These are phyloP conservation scores for Bombus cullumanus DNA, from an alignment of 1,140 invertebrate genomes.

Conservation along the genomic window DNA sequence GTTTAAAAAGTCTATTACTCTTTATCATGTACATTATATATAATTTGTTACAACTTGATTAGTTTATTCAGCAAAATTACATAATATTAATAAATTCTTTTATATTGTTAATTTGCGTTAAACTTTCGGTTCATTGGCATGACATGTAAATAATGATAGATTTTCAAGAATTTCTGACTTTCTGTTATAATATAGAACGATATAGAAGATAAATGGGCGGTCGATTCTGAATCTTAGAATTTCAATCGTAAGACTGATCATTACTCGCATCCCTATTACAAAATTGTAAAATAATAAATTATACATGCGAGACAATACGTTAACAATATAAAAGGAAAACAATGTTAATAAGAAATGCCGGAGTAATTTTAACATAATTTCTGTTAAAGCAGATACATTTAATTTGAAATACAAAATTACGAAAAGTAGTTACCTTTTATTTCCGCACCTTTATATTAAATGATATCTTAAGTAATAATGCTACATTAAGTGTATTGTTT, in stretches of 20 bases:
- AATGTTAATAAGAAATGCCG: not conserved
- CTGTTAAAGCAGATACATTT: not conserved
- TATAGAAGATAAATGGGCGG: not conserved
- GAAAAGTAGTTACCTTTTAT: not conserved
- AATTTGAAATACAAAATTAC: not conserved
- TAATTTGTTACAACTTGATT: not conserved
- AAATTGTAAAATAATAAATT: not conserved
- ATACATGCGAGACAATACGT: too few species aligned
- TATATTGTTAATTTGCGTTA: not conserved
- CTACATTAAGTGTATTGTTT: not conserved
- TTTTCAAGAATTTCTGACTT: not conserved
- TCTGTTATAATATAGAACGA: not conserved
- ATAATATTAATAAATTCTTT: not conserved
- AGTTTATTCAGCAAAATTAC: constrained; percentile 1
- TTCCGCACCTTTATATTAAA: not conserved
- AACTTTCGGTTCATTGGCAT: not conserved
- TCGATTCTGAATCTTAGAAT: not conserved
- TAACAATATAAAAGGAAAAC: not conserved
- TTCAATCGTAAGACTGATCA: too few species aligned
- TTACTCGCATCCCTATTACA: not conserved
- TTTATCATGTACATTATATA: constrained; percentile 15
- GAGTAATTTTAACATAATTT: not conserved
- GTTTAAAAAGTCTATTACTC: not conserved
- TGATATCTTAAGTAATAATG: not conserved
- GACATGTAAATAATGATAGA: not conserved